These are phyloP conservation scores for Drosophila athabasca DNA, from an alignment of 1,140 invertebrate species.

Conservation along the genomic window DNA sequence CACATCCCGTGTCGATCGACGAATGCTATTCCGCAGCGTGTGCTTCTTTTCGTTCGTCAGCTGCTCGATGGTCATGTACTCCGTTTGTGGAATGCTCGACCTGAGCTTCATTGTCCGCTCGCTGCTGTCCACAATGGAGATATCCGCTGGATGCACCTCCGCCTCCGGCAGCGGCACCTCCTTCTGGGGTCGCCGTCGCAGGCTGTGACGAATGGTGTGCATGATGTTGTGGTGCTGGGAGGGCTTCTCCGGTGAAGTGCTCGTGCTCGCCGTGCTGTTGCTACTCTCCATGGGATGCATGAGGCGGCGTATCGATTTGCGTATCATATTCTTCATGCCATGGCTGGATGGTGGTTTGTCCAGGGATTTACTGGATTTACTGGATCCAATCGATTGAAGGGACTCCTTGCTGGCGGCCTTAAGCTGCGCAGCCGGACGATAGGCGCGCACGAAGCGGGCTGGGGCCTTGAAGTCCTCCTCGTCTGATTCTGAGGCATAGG, in stretches of 20 bases:
- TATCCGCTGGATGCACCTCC: conserved; percentile 27
- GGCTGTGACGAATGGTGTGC: conserved; percentile 68
- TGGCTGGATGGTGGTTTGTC: conserved; percentile 12
- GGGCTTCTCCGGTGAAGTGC: conserved; percentile 27
- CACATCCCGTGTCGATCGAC: conserved; percentile 75
- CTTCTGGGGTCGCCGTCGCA: conserved; percentile 68
- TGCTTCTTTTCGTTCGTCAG: conserved; percentile 71
- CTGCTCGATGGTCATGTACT: conserved; percentile 74
- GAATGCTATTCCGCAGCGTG: conserved; percentile 73
- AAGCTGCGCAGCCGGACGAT: conserved; percentile 49
- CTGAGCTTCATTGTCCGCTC: conserved; percentile 74
- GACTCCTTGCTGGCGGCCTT: conserved; percentile 71
- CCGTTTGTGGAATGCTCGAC: conserved; percentile 55
- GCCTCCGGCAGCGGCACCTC: conserved; percentile 5
- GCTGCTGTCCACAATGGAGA: conserved; percentile 75
- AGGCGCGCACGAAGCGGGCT: conserved; percentile 73
- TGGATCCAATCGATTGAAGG: conserved; percentile 54
- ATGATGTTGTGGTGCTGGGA: conserved; percentile 44
- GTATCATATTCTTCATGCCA: conserved; percentile 66
- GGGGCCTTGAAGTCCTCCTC: conserved; percentile 70
- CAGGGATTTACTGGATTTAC: conserved; percentile 45
- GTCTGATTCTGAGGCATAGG: conserved; percentile 73
- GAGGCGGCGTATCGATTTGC: conserved; percentile 74
- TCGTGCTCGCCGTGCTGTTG: not conserved
- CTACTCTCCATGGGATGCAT: conserved; percentile 55